Base-by-base conservation (phyloP, 2,797 vertebrate species). In the Poeciliopsis infans region DNA sequence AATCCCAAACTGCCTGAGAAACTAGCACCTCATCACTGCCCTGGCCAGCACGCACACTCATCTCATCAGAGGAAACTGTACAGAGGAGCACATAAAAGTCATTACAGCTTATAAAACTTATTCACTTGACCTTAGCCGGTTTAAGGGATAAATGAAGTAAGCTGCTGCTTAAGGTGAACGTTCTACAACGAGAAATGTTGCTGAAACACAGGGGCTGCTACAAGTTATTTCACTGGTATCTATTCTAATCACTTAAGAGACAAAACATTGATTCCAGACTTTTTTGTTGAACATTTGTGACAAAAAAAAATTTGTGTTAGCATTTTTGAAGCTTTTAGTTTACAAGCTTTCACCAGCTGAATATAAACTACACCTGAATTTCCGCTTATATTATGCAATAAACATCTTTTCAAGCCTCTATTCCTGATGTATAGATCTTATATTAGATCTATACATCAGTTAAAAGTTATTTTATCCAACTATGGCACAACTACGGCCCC, bases 1-100 rank as follows among this genome's bases (percentile, higher is more conserved):
- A 98, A 95, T 99, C 98, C 98, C 98, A 99, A 80, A 98, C 97
- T 18, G 96, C 97, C 91, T 98, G 97, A 79, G 97, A 97, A 90
- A 99, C 97, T 84, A 98, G 96, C 90, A 99, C 97, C 89, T 98
- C 97, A 94, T 97, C 97, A 94, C 97, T 97, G 92, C 97, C 95
- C 94, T 95, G 96, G 95, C 95, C 97, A 94, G 93, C 94, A 84
- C 96, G 94, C 94, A 96, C 96, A 87, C 95, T 96, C 96, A 96
- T 96, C 89, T 96, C 95, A 95, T 96, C 94, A 94, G 95, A 96
- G 79, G 96, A 96, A 93, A 96, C 96, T 96, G 91, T 82, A 92
- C 70, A 88, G 73, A 90, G 74, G 92, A 41, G 74, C 47, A 90
- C 71, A 89, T 15, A 76, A 74, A 80, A 84, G 80, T 86, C 78